Conservation (phyloP, 1,140 invertebrate species). For the Drosophila eugracilis region DNA sequence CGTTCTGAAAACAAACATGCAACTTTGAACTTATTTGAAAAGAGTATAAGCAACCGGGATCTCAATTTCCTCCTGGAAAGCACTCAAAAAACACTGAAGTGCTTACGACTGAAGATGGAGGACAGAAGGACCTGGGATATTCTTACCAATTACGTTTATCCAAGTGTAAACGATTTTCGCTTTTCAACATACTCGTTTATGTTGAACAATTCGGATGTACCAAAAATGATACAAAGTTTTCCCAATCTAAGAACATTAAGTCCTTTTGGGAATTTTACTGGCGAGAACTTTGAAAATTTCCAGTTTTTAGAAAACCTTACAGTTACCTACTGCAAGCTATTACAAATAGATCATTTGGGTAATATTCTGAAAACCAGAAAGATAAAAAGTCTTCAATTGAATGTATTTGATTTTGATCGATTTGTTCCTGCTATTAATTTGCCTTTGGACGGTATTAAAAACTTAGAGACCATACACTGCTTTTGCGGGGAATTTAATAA, state of each 20-base stretch:
- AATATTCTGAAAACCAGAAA: constrained; percentile 25
- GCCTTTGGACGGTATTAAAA: constrained; percentile 23
- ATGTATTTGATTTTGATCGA: not conserved
- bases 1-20: constrained; percentile 13
- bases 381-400: constrained; percentile 39
- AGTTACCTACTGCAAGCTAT: constrained; percentile 29
- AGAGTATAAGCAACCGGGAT: constrained; percentile 6
- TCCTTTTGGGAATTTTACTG: constrained; percentile 55
- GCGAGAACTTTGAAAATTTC: constrained; percentile 32
- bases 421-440: constrained; percentile 1
- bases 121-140: constrained; percentile 15
- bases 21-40: constrained; percentile 29
- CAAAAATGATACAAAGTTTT: constrained; percentile 35
- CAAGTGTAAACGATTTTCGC: constrained; percentile 52
- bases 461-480: too few species aligned
- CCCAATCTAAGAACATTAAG: constrained; percentile 59
- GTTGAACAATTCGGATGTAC: constrained; percentile 39
- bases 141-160: constrained; percentile 18
- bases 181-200: constrained; percentile 18
- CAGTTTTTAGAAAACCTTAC: constrained; percentile 38
- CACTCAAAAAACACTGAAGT: constrained; percentile 12
- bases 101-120: constrained; percentile 28
- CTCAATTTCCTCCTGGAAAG: constrained; percentile 39
- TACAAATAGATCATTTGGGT: constrained; percentile 22
- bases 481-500: too few species aligned